Conservation (phyloP, 2,888 invertebrate species). For the Trimorus sp. region DNA sequence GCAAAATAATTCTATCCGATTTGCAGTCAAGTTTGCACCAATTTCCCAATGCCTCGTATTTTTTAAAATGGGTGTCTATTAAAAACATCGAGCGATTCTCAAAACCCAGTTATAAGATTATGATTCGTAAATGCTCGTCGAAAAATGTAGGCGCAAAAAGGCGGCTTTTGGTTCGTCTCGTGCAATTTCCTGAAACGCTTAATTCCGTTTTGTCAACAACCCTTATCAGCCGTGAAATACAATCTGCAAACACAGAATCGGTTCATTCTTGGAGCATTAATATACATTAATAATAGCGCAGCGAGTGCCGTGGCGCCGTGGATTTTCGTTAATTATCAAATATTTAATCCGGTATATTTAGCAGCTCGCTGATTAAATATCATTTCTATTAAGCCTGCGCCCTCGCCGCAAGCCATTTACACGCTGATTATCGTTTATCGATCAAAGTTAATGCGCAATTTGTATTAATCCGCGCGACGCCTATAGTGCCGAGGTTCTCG, state of each 20-base stretch:
- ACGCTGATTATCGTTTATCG: slow-evolving; percentile 35
- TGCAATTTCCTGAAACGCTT: slow-evolving; percentile 33
- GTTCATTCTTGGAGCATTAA: slow-evolving; percentile 39
- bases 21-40: no score
- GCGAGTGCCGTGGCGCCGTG: background rate
- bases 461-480: slow-evolving; percentile 8
- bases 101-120: no score
- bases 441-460: slow-evolving; percentile 17
- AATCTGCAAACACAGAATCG: slow-evolving; percentile 18
- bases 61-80: no score
- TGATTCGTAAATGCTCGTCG: no score
- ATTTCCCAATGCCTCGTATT: no score
- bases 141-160: no score
- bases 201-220: slow-evolving; percentile 38
- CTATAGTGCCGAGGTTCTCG: no score
- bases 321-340: slow-evolving; percentile 31
- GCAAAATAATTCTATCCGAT: no score
- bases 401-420: slow-evolving; percentile 15
- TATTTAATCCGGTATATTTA: slow-evolving; percentile 26
- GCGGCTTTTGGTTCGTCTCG: slow-evolving; percentile 23
- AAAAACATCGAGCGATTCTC: no score
- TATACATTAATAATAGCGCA: slow-evolving; percentile 31
- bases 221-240: slow-evolving; percentile 33
- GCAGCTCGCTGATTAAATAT: slow-evolving; percentile 22
- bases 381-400: slow-evolving; percentile 5